Evolutionary conservation across 2,113 vertebrate genomes (phyloP).

Genomic region (Corydoras sp.): DNA sequence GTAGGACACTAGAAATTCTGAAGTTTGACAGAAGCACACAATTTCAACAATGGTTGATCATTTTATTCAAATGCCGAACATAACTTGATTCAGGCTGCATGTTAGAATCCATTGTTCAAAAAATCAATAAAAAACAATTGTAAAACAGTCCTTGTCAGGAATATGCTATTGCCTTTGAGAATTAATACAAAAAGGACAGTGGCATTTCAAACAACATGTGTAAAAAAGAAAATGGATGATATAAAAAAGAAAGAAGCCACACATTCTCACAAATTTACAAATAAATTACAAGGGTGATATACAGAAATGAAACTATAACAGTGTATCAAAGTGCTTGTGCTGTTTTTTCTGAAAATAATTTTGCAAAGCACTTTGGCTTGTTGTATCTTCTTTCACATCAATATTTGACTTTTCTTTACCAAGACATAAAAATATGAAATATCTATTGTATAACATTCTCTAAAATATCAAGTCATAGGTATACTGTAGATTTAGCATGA

Average conservation of each 20-base stretch:
- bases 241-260: neutral
- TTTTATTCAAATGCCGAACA: slow-evolving; percentile 31
- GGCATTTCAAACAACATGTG: slow-evolving; percentile 20
- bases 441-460: slow-evolving; percentile 18
- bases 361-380: slow-evolving; percentile 41
- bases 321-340: slow-evolving; percentile 71
- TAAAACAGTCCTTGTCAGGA: slow-evolving; percentile 42
- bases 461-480: slow-evolving; percentile 53
- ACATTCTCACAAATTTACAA: too few relatives aligned
- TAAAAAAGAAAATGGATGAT: slow-evolving; percentile 11
- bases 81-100: slow-evolving; percentile 40
- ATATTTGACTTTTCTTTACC: slow-evolving; percentile 32
- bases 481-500: slow-evolving; percentile 53
- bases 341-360: slow-evolving; percentile 44
- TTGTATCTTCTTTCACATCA: slow-evolving; percentile 26
- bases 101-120: slow-evolving; percentile 36
- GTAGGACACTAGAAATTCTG: too few relatives aligned
- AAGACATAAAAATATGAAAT: slow-evolving; percentile 25
- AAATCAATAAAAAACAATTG: slow-evolving; percentile 38
- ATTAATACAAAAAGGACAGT: slow-evolving; percentile 15
- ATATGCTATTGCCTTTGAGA: slow-evolving; percentile 39
- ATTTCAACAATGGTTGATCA: slow-evolving; percentile 22
- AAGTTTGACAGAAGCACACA: too few relatives aligned
- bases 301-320: slow-evolving; percentile 17
- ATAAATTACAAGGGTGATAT: neutral